These are phyloP conservation scores for Thaumetopoea pityocampa DNA, from an alignment of 1,140 invertebrate species.

Conservation along the genomic window DNA sequence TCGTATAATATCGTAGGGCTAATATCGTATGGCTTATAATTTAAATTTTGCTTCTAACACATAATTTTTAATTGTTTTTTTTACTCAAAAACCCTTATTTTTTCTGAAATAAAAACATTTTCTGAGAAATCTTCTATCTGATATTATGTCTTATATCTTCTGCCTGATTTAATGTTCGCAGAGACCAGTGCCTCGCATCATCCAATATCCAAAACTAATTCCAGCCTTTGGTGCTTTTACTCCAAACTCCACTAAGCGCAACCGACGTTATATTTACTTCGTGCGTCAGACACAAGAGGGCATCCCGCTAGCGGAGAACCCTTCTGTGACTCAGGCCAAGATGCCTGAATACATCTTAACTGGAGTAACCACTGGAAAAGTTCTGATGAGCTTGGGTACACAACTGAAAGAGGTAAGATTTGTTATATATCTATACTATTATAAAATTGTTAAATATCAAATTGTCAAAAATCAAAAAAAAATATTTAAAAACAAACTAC, in stretches of 20 bases:
- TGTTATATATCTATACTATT: too few relatives aligned
- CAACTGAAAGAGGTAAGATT: conserved; percentile 46
- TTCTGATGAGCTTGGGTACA: conserved; percentile 74
- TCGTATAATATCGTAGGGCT: too few relatives aligned
- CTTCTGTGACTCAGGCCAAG: conserved; percentile 35
- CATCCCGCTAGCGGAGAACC: conserved; percentile 71
- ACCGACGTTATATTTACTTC: conserved; percentile 81
- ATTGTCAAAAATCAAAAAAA: too few relatives aligned
- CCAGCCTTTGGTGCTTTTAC: conserved; percentile 80
- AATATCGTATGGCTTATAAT: not conserved
- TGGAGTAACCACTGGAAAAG: conserved; percentile 77
- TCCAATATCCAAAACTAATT: conserved; percentile 81
- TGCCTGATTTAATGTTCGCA: conserved; percentile 38
- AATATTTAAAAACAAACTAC: not conserved
- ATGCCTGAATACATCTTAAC: conserved; percentile 81
- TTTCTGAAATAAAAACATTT: too few relatives aligned
- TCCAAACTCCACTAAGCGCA: conserved; percentile 57
- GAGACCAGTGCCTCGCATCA: conserved; percentile 80
- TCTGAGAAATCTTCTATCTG: not conserved
- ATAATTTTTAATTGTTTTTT: too few relatives aligned
- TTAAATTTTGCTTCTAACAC: too few relatives aligned
- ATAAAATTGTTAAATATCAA: too few relatives aligned
- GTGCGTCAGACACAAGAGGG: conserved; percentile 77
- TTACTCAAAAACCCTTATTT: too few relatives aligned
- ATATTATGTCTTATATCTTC: not conserved